Evolutionary conservation across 92 coral and sea anemone genomes (phyloP), one percentile per base, ranked within the genome.

Genomic region (Desmophyllum pertusum): DNA sequence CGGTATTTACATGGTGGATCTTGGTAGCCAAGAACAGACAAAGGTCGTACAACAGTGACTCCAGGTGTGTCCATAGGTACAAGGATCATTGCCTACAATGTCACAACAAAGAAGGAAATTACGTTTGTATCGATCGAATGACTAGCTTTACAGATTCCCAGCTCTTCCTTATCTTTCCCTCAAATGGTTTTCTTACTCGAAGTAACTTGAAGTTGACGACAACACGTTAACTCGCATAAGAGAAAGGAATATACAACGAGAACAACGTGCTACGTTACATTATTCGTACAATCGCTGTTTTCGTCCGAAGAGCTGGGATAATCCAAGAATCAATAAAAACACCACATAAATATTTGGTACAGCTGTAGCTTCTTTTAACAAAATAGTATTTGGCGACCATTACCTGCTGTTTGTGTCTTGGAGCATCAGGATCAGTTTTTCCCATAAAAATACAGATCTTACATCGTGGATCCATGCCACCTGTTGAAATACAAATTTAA

Each of bases 51-150:
- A 30, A 94, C 77, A 21, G 76, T 74, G 31, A 95, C 91, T n/a
- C 98, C 98, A 42, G 94, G 95, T 6, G 98, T 63, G 23, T 95
- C 94, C 98, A 95, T 92, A 46, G 98, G 98, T 71, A 95, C 98
- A 29, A 95, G 92, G 42, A 95, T 82, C 98, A 95, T 95, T 19
- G 98, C 93, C 98, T 95, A 15, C 38, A 31, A 65, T 1, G 30
- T 33, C 11, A 53, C 38, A 70, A 61, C 14, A 70, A 59, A 37
- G 23, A 46, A 36, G 5, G 30, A 17, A 50, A 42, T 38, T 59
- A 35, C 2, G 11, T 36, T 3, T 27, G 33, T 77, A 38, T 65
- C 25, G 5, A 30, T 63, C 29, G 11, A 15, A 50, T 39, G 50
- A 25, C 27, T n/a, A 1, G 4, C 63, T 25, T 18, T 55, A 15